Percentiles rank a stretch among this genome's conserved stretches.
These are phyloP conservation scores for Muscicapa striata DNA, from an alignment of 2,797 vertebrate species.

Conservation along the genomic window DNA sequence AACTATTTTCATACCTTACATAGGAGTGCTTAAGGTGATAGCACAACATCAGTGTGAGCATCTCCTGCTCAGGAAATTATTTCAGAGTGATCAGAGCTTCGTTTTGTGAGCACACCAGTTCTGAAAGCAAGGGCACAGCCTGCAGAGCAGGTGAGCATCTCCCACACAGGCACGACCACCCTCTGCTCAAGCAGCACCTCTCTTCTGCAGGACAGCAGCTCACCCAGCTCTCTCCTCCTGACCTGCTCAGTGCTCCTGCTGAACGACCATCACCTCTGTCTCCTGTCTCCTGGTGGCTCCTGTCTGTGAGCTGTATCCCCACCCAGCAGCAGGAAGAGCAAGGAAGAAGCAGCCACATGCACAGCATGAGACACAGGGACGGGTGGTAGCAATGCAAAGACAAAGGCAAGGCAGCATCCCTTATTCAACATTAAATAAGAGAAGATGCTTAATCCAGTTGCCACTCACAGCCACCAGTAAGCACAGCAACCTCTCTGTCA, in stretches of 20 bases:
- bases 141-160: not conserved
- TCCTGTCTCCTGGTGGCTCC: not conserved
- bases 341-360: not conserved
- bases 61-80: not conserved
- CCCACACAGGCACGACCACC: rapidly evolving
- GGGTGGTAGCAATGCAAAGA: not conserved
- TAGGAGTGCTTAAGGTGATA: not conserved
- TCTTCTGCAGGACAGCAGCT: not conserved
- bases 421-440: not conserved
- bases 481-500: not conserved
- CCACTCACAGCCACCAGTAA: not conserved
- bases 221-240: not conserved
- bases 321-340: not conserved
- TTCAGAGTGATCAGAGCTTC: not conserved
- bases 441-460: not conserved
- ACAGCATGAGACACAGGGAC: not conserved
- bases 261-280: not conserved
- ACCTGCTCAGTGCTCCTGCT: not conserved
- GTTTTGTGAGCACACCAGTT: not conserved
- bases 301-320: not conserved
- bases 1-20: not conserved
- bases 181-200: not conserved
- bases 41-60: not conserved
- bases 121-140: not conserved
- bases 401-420: not conserved